Evolutionary conservation across 2,797 vertebrate genomes (phyloP), one percentile per base, ranked within the genome.

Genomic region (Todus mexicanus): DNA sequence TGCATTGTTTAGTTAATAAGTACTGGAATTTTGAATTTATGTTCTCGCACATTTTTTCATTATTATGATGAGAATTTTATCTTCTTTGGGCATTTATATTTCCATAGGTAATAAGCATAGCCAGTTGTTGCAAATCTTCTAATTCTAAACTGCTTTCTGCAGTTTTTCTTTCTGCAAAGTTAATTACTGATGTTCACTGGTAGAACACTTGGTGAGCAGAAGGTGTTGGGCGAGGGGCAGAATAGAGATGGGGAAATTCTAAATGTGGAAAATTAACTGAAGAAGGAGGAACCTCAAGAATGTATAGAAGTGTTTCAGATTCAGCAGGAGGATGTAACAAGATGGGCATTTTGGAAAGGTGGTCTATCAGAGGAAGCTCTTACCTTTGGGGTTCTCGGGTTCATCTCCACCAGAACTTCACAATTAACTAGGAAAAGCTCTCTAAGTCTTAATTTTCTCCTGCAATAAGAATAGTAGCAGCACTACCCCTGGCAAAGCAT

Each of bases 1-100:
- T 91, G 64, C 61, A 96, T 87, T 95, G 88, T 96, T 97, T 96
- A 88, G 79, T 91, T 97, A 96, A 95, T 95, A 94, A 91, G 89
- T 90, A 80, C 74, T 93, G 63, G 86, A 96, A 92, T 96, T 96
- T 97, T 89, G 95, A 96, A 96, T 96, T 92, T 66, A 74, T 84
- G 59, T 91, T 95, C 92, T 93, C 66, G 88, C 74, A 85, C 84
- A 79, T 95, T 97, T 96, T 71, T 96, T 94, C 63, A 73, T 90
- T 94, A 94, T 82, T 76, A 64, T 84, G 75, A 92, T 92, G 86
- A 97, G 77, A 15, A 8, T 93, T 97, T 97, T 97, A 92, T 96
- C 95, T 95, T 97, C 76, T 90, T 88, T 85, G 91, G 84, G 86
- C 91, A 84, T 97, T 96, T 96, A 76, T 95, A 95, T 96, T 97